Percentiles rank a stretch among this genome's conserved stretches.
Conservation (phyloP, 1,140 invertebrate species). For the Caenorhabditis latens region DNA sequence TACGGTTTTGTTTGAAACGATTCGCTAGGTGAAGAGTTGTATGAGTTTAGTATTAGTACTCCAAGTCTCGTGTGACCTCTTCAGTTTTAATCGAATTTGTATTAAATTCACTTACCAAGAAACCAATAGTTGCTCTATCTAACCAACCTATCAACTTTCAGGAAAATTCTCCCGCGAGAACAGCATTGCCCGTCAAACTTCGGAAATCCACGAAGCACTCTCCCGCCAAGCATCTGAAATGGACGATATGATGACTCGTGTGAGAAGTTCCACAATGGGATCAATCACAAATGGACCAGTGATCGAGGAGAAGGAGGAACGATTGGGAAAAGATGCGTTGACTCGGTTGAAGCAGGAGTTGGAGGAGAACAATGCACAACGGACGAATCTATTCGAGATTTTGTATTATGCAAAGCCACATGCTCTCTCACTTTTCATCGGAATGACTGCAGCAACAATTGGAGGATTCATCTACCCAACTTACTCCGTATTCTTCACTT, state of each 20-base stretch:
- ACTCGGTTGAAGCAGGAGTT: constrained; percentile 45
- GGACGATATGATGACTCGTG: constrained; percentile 5
- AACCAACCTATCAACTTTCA: not conserved
- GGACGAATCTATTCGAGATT: constrained; percentile 58
- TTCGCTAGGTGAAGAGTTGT: too few relatives aligned
- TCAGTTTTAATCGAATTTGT: too few relatives aligned
- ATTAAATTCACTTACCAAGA: not conserved
- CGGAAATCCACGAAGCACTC: not conserved
- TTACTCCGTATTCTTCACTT: constrained; percentile 71
- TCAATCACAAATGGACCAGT: constrained; percentile 45
- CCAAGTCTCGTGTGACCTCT: too few relatives aligned
- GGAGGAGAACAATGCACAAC: constrained; percentile 48
- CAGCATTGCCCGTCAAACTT: constrained; percentile 13
- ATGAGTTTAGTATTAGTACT: too few relatives aligned
- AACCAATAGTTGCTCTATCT: not conserved
- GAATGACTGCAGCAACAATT: constrained; percentile 16
- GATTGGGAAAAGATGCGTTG: constrained; percentile 16
- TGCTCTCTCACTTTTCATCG: constrained; percentile 24
- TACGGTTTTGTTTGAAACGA: too few relatives aligned
- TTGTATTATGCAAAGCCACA: constrained; percentile 20
- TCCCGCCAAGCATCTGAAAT: constrained; percentile 45
- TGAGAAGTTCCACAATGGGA: constrained; percentile 43
- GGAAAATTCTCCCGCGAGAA: constrained; percentile 22
- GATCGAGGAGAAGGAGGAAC: constrained; percentile 21
- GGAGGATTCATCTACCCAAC: constrained; percentile 67